Evolutionary conservation across 2,113 vertebrate species (phyloP), one percentile per base, ranked within the genome.

Genomic region (Mungos mungo): DNA sequence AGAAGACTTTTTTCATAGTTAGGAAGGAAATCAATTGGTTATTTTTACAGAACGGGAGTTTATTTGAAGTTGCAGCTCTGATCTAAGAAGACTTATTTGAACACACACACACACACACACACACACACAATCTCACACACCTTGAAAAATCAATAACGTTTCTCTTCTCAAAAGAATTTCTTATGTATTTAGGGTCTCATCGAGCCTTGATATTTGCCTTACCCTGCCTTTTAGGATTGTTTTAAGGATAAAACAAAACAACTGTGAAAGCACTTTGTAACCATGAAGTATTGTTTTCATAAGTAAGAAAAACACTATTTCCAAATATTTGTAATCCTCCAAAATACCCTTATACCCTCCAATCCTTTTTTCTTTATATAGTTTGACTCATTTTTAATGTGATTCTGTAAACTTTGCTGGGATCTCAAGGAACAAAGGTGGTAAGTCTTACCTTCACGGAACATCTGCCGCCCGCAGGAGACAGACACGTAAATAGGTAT

Each of bases 1-100:
- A 80, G 23, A 4, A 84, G 19, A 71, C 45, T 15, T 14, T 88
- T 97, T 69, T 88, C 65, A 38, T 85, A 87, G 29, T 79, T 90
- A 33, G 19, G 21, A 87, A 90, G n/a, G 38, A 90, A 95, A 76
- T 87, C 14, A 68, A 4, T 41, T 54, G 50, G 38, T 63, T 79
- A 27, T 95, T 97, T 97, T 91, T 74, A 95, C 33, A 6, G 13
- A 96, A 96, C 6, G 88, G 5, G 7, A 95, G n/a, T 95, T 81
- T 96, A 87, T 97, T 95, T 90, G 47, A 91, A 72, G 15, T 93
- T 93, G 25, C 72, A 69, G 19, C 29, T 90, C 50, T 50, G 19
- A 92, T 71, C 54, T 84, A 4, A 90, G 35, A 95, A 94, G 18
- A 86, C 0, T 23, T 87, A 68, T 76, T 41, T 93, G 19, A 94